These are phyloP conservation scores for Pteromalus puparum DNA, from an alignment of 1,140 invertebrate species.

Conservation along the genomic window DNA sequence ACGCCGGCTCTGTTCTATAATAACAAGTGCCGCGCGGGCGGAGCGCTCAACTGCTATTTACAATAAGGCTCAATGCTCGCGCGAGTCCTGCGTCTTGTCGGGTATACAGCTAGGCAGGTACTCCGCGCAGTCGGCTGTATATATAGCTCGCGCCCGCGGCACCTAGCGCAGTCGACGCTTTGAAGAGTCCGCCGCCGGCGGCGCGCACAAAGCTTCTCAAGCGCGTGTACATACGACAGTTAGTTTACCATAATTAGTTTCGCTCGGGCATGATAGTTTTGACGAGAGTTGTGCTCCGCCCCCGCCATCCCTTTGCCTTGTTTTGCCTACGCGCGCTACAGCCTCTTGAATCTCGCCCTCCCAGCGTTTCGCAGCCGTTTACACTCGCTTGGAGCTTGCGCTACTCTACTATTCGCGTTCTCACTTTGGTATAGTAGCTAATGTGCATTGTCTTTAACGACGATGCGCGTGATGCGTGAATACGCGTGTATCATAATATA, in stretches of 20 bases:
- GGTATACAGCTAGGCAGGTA: neutral
- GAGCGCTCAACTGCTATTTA: neutral
- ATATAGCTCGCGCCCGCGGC: neutral
- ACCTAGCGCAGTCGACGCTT: neutral
- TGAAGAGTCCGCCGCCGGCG: neutral
- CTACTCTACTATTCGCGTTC: no score
- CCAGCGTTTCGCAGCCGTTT: neutral
- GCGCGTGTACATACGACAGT: conserved; percentile 18
- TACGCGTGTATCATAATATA: no score
- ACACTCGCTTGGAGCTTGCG: no score
- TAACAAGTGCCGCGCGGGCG: neutral
- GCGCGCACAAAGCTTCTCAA: conserved; percentile 4
- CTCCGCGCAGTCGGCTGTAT: neutral
- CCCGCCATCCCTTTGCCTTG: neutral
- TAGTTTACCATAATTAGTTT: conserved; percentile 52
- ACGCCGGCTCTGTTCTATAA: no score
- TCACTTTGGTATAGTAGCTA: no score
- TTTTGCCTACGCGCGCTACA: neutral
- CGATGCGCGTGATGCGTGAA: neutral
- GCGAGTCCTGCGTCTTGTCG: neutral
- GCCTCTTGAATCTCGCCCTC: neutral
- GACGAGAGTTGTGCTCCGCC: conserved; percentile 26
- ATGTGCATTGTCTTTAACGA: no score
- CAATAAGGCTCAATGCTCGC: conserved; percentile 11
- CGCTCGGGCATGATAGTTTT: conserved; percentile 42